phyloP scores from a whole-genome alignment of 2,797 vertebrate genomes.

The Muraenolepis orangiensis region DNA sequence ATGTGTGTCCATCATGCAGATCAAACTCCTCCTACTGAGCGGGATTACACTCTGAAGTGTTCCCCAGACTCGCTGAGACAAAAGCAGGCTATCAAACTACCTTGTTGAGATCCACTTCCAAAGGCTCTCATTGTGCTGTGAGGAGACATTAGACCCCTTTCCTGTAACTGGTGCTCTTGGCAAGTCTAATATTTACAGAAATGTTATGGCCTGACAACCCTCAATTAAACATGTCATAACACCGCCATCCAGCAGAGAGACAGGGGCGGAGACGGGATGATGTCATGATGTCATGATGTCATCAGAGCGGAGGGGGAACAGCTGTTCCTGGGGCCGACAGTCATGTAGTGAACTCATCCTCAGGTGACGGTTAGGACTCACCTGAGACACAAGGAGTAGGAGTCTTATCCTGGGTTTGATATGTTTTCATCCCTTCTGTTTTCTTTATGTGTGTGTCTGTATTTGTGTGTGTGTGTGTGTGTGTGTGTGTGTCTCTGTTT shows the following conservation, averaged over 20 bases:
- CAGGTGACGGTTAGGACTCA: neutral
- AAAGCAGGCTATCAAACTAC: conserved; percentile 58
- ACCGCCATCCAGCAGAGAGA: conserved; percentile 73
- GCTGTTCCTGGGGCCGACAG: conserved; percentile 63
- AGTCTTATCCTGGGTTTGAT: neutral
- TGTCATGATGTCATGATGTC: conserved; percentile 65
- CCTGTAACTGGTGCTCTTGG: conserved; percentile 74
- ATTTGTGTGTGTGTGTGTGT: no score
- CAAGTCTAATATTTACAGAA: conserved; percentile 80
- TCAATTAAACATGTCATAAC: conserved; percentile 84
- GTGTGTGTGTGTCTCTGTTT: neutral
- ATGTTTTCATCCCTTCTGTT: neutral
- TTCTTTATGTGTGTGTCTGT: neutral
- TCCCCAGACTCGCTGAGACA: conserved; percentile 39
- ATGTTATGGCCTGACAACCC: conserved; percentile 79
- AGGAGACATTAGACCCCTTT: conserved; percentile 67
- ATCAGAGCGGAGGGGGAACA: conserved; percentile 55
- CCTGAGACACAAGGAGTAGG: no score
- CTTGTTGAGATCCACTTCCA: conserved; percentile 64
- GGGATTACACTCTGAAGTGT: conserved; percentile 10
- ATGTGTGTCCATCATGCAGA: conserved; percentile 18
- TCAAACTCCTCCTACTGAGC: conserved; percentile 31
- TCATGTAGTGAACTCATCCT: neutral
- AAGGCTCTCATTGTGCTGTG: conserved; percentile 72
- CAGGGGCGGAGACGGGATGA: conserved; percentile 46